Percentiles rank a stretch among this genome's conserved stretches.
Conservation (phyloP, 2,888 invertebrate genomes). For the Pocota personata region DNA sequence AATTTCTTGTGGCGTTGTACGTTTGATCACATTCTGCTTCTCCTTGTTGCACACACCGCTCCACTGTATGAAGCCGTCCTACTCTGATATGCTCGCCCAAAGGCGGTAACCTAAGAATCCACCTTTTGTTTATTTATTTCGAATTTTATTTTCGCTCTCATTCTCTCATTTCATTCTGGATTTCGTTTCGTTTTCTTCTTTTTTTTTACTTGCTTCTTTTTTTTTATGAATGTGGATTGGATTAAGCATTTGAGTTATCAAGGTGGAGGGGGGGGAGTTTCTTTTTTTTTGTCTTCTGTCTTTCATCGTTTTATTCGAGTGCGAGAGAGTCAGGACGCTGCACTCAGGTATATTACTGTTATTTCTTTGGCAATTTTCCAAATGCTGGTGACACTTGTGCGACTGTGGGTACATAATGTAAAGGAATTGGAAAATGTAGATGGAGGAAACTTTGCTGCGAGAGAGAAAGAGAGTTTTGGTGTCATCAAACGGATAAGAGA, state of each 20-base stretch:
- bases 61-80: conserved; percentile 2
- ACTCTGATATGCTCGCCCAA: conserved; percentile 68
- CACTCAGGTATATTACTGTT: conserved; percentile 72
- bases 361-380: conserved; percentile 63
- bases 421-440: conserved; percentile 61
- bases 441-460: neutral
- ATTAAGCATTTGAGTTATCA: conserved; percentile 65
- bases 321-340: conserved; percentile 65
- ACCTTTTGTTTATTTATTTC: conserved; percentile 74
- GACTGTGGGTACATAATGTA: conserved; percentile 72
- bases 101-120: conserved; percentile 74
- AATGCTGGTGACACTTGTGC: conserved; percentile 72
- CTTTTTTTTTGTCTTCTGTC: conserved; percentile 10
- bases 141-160: conserved; percentile 73
- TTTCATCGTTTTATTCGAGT: conserved; percentile 17
- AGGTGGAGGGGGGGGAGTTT: too few relatives aligned
- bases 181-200: conserved; percentile 43
- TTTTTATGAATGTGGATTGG: conserved; percentile 64
- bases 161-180: conserved; percentile 71
- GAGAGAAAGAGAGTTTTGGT: conserved; percentile 51
- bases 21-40: conserved; percentile 37
- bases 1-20: conserved; percentile 66
- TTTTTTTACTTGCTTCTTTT: conserved; percentile 26
- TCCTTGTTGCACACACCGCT: conserved; percentile 20
- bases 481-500: conserved; percentile 1